Base-by-base conservation (phyloP, 2,888 invertebrate species). In the Digitonthophagus gazella region DNA sequence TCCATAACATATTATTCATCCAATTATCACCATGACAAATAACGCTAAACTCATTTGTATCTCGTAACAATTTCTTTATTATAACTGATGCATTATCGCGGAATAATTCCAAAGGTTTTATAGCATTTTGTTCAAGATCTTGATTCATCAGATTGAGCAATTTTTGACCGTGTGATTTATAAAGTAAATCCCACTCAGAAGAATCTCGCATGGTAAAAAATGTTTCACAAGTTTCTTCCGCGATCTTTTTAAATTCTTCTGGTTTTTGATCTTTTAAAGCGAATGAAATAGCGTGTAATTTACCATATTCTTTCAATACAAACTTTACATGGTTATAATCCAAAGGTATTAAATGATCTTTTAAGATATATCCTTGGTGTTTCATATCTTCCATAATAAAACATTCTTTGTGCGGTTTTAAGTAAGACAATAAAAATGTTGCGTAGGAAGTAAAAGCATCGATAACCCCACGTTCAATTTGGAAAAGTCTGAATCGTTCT, bases 261-360 rank as follows among this genome's bases (percentile, higher is more conserved):
- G 76, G 75, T 18, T 73, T 69, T 16, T 74, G 72, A 65, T 76
- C 74, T 16, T 73, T 72, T 54, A 79, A 54, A 0, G 77, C 78
- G 68, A 76, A 79, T 0, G 76, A 78, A 5, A 79, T 63, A 2
- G 78, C 75, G 67, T 80, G 80, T 15, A 76, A 72, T 64, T 73
- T 75, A 3, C 76, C 80, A 58, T 79, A 75, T 19, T 76, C 75
- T 58, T 72, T 72, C 67, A 79, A 67, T 15, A 76, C 76, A 3
- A 79, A 57, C n/a, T 68, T 65, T 3, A 74, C 74, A 65, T 78
- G 78, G 16, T 76, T 65, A 14, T 74, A 75, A 71, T 79, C 75
- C 61, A 80, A 65, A 8, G 74, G 72, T 63, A 72, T 58, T 1
- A 44, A 68, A 14, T 72, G 67, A 65, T 75, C 67, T 14, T 70